These are phyloP conservation scores for Cladopsammia gracilis DNA, from an alignment of 64 coral and sea anemone species.

Conservation along the genomic window DNA sequence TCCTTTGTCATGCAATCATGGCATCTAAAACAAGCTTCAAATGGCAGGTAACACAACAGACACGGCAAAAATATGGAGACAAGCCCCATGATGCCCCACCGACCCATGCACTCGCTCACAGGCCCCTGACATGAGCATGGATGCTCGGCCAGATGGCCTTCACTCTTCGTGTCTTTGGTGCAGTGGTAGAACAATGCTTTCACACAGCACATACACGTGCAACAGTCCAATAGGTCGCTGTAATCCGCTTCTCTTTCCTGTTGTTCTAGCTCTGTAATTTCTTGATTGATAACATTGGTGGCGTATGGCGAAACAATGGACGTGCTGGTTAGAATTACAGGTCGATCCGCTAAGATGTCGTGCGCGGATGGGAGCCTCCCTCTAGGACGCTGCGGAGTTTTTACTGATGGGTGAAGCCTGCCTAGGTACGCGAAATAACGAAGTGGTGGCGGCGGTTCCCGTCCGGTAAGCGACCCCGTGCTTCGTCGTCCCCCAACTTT, in stretches of 20 bases:
- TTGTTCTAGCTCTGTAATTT: constrained; percentile 22
- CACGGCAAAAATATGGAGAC: constrained; percentile 82
- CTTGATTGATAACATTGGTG: constrained; percentile 31
- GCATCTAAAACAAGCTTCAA: constrained; percentile 72
- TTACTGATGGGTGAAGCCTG: constrained; percentile 3
- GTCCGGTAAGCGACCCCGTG: neutral
- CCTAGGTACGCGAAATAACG: constrained; percentile 67
- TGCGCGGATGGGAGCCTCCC: constrained; percentile 59
- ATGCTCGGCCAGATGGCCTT: constrained; percentile 66
- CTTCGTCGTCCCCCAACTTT: neutral
- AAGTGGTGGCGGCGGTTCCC: constrained; percentile 27
- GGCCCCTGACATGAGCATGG: constrained; percentile 81
- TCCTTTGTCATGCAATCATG: constrained; percentile 24
- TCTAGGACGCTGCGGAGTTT: neutral
- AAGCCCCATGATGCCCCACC: constrained; percentile 81
- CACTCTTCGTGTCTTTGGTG: constrained; percentile 75
- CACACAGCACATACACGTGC: constrained; percentile 90
- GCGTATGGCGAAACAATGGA: constrained; percentile 61
- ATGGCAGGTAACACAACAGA: constrained; percentile 81
- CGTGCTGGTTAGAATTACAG: constrained; percentile 63
- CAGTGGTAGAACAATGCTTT: constrained; percentile 89
- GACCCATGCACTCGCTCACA: constrained; percentile 56
- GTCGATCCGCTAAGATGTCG: constrained; percentile 45
- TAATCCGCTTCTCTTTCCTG: constrained; percentile 50
- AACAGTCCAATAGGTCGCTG: constrained; percentile 74